Evolutionary conservation across 2,797 vertebrate genomes (phyloP), one percentile per base, ranked within the genome.

Genomic region (Parauchenoglanis punctatus): DNA sequence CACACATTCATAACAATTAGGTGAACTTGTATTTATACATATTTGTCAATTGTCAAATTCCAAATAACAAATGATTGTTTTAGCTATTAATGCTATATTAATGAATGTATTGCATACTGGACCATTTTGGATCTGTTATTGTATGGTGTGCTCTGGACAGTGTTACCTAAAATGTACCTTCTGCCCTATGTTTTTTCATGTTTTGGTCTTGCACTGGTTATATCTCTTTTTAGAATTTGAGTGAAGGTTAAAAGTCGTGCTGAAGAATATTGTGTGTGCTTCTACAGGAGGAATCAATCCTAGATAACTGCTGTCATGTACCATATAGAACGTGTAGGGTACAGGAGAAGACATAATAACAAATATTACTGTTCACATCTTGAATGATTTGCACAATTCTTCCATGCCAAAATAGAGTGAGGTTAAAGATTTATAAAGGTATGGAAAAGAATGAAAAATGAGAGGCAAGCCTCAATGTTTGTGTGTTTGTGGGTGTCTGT

Each of bases 351-450:
- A 85, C 7, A 77, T 8, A 67, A 76, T 67, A 46, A 72, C 13
- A 61, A 59, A 75, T 61, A 28, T 59, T 40, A 82, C 49, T 72
- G 61, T 56, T 54, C 18, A 25, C n/a, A 61, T 75, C 20, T 40
- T 82, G 67, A 70, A 63, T 65, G 28, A 54, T 46, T 52, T 65
- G 28, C 28, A 40, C n/a, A 54, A 49, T 75, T 52, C 15, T 76
- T 75, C 63, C 68, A 63, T 17, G 8, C 17, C 23, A 86, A 58
- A 76, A 54, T 25, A 63, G 25, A 72, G 28, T 25, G 59, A 8
- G 81, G 28, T 87, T 83, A 83, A 87, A 77, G 70, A 83, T 77
- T 87, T 54, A 83, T 76, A 72, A 83, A 67, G 59, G 46, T 67
- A 76, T 77, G 72, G 77, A 83, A 83, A 52, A 77, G 31, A 83